Percentiles rank a stretch among this genome's conserved stretches.
These are phyloP conservation scores for Acronicta aceris DNA, from an alignment of 2,888 invertebrate species.

Conservation along the genomic window DNA sequence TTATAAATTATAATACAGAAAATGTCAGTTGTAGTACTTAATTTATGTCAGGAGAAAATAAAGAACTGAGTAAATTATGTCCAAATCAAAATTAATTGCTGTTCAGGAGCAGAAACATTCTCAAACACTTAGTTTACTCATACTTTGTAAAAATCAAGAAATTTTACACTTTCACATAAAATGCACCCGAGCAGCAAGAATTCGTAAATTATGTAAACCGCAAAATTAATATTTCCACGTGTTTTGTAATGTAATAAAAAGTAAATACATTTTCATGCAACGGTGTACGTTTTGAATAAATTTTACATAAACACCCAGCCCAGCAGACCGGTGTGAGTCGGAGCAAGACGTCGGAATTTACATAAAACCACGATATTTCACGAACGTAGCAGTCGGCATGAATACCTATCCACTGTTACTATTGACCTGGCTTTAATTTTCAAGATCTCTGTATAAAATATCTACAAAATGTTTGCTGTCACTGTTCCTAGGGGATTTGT, in stretches of 20 bases:
- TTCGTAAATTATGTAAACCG: constrained; percentile 18
- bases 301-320: constrained; percentile 48
- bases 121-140: too few species aligned
- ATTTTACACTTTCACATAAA: background rate
- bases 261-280: constrained; percentile 31
- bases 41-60: too few species aligned
- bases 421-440: constrained; percentile 43
- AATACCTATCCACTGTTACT: constrained; percentile 39
- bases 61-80: too few species aligned
- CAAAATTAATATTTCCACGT: constrained; percentile 37
- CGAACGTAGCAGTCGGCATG: constrained; percentile 29
- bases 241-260: constrained; percentile 32
- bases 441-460: constrained; percentile 28
- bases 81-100: too few species aligned
- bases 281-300: constrained; percentile 51
- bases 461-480: constrained; percentile 19
- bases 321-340: constrained; percentile 25
- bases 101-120: too few species aligned
- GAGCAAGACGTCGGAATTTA: constrained; percentile 37
- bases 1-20: too few species aligned
- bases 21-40: too few species aligned
- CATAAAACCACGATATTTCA: constrained; percentile 52
- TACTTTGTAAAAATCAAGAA: too few species aligned
- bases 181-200: background rate
- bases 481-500: constrained; percentile 20